These are phyloP conservation scores for Heteromormyrus szaboi DNA, from an alignment of 2,797 vertebrate species.

Conservation along the genomic window DNA sequence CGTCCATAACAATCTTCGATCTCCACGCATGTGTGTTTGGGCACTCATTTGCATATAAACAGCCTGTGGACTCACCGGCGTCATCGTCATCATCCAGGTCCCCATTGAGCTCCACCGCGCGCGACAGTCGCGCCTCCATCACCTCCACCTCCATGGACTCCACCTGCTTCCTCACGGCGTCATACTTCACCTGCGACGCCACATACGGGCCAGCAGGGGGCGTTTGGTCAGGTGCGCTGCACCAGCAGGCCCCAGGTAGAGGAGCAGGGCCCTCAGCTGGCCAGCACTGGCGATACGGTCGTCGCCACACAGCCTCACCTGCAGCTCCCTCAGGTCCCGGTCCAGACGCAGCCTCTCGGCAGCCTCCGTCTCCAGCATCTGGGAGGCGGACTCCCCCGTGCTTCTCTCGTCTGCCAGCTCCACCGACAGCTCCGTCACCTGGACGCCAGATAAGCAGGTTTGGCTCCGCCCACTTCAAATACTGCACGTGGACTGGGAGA, in stretches of 20 bases:
- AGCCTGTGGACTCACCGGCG: slow-evolving; percentile 64
- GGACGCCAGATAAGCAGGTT: slow-evolving; percentile 1
- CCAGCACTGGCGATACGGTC: neutral
- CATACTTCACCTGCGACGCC: slow-evolving; percentile 71
- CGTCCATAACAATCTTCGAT: neutral
- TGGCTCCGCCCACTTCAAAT: neutral
- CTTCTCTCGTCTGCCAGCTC: slow-evolving; percentile 92
- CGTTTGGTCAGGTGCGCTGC: neutral
- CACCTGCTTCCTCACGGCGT: slow-evolving; percentile 84
- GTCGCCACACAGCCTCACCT: slow-evolving; percentile 60
- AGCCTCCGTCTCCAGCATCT: slow-evolving; percentile 86
- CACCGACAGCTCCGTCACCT: slow-evolving; percentile 91
- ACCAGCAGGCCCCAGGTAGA: neutral
- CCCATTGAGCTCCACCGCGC: slow-evolving; percentile 84
- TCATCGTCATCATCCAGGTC: slow-evolving; percentile 73
- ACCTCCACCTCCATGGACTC: slow-evolving; percentile 96
- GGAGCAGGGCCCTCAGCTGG: neutral
- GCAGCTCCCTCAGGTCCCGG: slow-evolving; percentile 90
- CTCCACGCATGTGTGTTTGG: neutral
- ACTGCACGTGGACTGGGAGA: neutral
- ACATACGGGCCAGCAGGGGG: neutral
- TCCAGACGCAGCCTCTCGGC: slow-evolving; percentile 83
- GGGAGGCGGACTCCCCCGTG: slow-evolving; percentile 87
- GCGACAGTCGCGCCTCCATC: slow-evolving; percentile 90
- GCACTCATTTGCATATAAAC: slow-evolving; percentile 63